Evolutionary conservation across 2,888 invertebrate species (phyloP).

Genomic region (Salpingus planirostris): DNA sequence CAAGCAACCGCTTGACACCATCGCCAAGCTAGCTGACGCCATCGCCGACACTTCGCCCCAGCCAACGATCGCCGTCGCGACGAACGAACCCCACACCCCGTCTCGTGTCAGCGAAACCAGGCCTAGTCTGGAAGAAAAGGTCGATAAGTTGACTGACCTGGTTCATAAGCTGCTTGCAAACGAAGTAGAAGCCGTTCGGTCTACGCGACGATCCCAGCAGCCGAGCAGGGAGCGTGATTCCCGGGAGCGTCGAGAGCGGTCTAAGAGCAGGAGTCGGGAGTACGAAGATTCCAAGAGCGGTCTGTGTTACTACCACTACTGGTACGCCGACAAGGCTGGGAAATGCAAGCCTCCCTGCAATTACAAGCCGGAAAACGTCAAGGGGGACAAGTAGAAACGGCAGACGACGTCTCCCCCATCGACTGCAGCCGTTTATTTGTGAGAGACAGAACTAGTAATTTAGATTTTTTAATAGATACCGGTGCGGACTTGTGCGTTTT

Average conservation of each 20-base stretch:
- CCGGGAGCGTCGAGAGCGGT: not conserved
- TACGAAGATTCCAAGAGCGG: too few relatives aligned
- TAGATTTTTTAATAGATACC: too few relatives aligned
- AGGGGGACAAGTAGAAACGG: not conserved
- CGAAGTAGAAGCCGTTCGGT: not conserved
- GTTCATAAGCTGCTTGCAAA: not conserved
- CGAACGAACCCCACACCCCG: too few relatives aligned
- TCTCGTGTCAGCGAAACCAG: too few relatives aligned
- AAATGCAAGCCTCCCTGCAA: not conserved
- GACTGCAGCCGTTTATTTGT: slow-evolving; percentile 1
- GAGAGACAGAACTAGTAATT: not conserved
- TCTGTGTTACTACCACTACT: too few relatives aligned
- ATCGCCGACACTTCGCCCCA: not conserved
- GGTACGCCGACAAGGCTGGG: too few relatives aligned
- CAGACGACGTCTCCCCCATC: too few relatives aligned
- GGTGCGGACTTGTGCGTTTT: too few relatives aligned
- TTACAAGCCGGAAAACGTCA: not conserved
- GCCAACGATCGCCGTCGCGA: not conserved
- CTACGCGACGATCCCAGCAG: not conserved
- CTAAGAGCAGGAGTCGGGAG: not conserved
- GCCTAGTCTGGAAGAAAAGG: too few relatives aligned
- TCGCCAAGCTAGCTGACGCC: not conserved
- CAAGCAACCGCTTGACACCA: not conserved
- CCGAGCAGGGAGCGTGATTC: not conserved
- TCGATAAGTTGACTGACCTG: not conserved